Percentiles rank a stretch among this genome's conserved stretches.
Conservation (phyloP, 2,113 vertebrate genomes). For the Anoplopoma fimbria region DNA sequence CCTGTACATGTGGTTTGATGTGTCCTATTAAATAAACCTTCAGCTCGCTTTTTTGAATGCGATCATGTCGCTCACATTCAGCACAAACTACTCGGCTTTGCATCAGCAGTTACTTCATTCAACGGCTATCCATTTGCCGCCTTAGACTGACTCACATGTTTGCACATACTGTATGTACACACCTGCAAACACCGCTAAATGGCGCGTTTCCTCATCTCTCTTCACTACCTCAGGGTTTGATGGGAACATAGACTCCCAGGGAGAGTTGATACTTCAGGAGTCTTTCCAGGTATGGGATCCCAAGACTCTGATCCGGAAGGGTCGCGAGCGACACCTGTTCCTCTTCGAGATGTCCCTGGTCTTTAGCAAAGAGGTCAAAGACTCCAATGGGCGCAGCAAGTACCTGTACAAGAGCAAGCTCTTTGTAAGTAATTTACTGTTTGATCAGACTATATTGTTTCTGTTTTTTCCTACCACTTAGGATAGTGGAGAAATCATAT, state of each 20-base stretch:
- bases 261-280: slow-evolving; percentile 98
- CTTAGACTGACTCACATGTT: slow-evolving; percentile 35
- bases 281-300: slow-evolving; percentile 99
- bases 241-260: slow-evolving; percentile 99
- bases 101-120: slow-evolving; percentile 23
- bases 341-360: slow-evolving; percentile 99
- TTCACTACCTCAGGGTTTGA: slow-evolving; percentile 88
- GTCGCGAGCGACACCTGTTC: slow-evolving; percentile 96
- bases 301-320: slow-evolving; percentile 97
- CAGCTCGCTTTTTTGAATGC: neutral
- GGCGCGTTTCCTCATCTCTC: neutral
- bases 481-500: neutral
- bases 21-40: neutral
- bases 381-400: slow-evolving; percentile 97
- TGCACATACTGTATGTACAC: slow-evolving; percentile 3
- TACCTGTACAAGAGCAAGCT: slow-evolving; percentile 99
- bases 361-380: slow-evolving; percentile 99
- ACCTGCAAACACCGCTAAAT: neutral
- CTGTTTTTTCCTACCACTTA: neutral
- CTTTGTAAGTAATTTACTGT: slow-evolving; percentile 89
- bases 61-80: neutral
- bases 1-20: neutral
- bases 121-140: slow-evolving; percentile 6
- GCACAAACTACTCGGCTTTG: slow-evolving; percentile 25
- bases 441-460: neutral